A percentile compares a stretch with the other conserved stretches of the same genome.
phyloP scores from a whole-genome alignment of 2,113 vertebrate genomes.

The Chaenogobius annularis region DNA sequence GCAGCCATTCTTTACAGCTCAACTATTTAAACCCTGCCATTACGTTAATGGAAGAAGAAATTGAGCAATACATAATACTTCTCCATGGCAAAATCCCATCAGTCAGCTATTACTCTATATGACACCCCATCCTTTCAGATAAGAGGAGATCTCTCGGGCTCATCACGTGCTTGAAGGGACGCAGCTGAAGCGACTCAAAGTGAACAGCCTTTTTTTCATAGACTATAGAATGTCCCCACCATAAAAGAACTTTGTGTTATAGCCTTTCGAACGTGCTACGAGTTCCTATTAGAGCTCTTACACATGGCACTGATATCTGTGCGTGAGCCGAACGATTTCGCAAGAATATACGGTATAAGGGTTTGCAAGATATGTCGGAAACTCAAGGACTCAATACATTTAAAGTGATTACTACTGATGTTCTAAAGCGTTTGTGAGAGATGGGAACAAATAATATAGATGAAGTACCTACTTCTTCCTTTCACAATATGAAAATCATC shows the following conservation, averaged over 20 bases:
- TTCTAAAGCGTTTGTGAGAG: no score
- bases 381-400: no score
- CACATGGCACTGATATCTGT: not conserved
- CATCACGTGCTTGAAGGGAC: conserved; percentile 4
- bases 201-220: conserved; percentile 36
- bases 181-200: conserved; percentile 10
- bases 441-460: no score
- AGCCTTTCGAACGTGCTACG: conserved; percentile 9
- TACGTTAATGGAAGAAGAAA: conserved; percentile 5
- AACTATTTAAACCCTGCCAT: conserved; percentile 2
- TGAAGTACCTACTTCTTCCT: not conserved
- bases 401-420: no score
- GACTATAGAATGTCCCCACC: conserved; percentile 25
- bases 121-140: conserved; percentile 9
- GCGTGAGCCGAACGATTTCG: not conserved
- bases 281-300: conserved; percentile 11
- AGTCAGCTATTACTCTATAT: not conserved
- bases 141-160: conserved; percentile 16
- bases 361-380: no score
- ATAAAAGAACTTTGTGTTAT: conserved; percentile 24
- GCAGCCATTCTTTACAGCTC: not conserved
- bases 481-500: not conserved
- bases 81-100: not conserved
- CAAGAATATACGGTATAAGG: no score
- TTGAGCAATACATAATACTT: not conserved